Evolutionary conservation across 2,797 vertebrate genomes (phyloP).

Genomic region (Thalassophryne amazonica): DNA sequence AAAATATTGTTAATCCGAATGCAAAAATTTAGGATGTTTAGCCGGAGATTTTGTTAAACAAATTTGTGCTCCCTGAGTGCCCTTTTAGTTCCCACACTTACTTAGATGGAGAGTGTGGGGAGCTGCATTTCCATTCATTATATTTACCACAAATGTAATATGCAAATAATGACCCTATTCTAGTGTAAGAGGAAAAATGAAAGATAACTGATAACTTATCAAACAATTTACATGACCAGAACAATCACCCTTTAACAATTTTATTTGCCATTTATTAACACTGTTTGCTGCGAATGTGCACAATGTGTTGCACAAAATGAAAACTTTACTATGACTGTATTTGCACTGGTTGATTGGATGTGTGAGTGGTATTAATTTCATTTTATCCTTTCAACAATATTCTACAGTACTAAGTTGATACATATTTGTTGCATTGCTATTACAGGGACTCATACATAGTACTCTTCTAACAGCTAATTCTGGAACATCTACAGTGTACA

Average conservation of each 20-base stretch:
- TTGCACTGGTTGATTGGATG: neutral
- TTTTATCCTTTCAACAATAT: conserved; percentile 37
- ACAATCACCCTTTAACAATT: conserved; percentile 34
- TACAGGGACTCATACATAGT: conserved; percentile 31
- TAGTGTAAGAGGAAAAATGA: conserved; percentile 1
- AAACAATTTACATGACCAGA: conserved; percentile 31
- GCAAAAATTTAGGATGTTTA: no score
- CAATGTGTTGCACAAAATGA: conserved; percentile 7
- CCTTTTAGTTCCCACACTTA: no score
- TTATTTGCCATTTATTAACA: conserved; percentile 59
- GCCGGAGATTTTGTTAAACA: no score
- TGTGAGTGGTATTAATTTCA: conserved; percentile 19
- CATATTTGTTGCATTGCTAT: conserved; percentile 43
- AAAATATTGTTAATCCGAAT: no score
- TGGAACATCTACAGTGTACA: conserved; percentile 13
- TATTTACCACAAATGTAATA: conserved; percentile 3
- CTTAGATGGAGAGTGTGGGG: no score
- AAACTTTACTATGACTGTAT: conserved; percentile 14
- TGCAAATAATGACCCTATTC: conserved; percentile 5
- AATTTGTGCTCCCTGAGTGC: no score
- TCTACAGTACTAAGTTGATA: conserved; percentile 42
- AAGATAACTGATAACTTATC: conserved; percentile 11
- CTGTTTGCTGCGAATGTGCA: no score
- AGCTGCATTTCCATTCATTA: neutral
- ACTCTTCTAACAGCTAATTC: conserved; percentile 44